phyloP scores from a whole-genome alignment of 2,113 vertebrate species.

The Colaptes auratus region DNA sequence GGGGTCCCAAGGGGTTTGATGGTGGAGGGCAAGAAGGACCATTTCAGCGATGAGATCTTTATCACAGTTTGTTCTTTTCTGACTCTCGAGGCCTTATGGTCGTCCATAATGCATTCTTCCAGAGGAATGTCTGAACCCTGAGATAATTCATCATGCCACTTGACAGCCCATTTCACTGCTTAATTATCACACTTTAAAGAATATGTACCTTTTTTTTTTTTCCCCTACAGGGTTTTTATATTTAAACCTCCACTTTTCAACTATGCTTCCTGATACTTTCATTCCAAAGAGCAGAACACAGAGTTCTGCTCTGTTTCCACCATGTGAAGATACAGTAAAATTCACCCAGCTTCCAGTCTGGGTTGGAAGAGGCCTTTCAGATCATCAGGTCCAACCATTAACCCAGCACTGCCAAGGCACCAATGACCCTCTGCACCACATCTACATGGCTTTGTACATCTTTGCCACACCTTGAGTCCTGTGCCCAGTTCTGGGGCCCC shows the following conservation, averaged over 20 bases:
- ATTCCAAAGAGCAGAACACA: background rate
- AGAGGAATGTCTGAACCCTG: background rate
- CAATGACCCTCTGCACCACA: too few species aligned
- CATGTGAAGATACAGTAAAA: background rate
- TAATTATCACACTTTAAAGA: conserved; percentile 14
- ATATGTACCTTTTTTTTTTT: background rate
- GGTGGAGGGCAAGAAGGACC: background rate
- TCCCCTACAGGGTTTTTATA: background rate
- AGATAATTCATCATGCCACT: background rate
- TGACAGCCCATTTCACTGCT: background rate
- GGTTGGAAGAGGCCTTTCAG: too few species aligned
- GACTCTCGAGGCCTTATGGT: background rate
- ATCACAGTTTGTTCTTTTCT: background rate
- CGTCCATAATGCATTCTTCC: background rate
- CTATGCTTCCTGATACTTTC: background rate
- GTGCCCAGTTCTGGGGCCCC: too few species aligned
- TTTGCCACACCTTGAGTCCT: too few species aligned
- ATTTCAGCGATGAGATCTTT: background rate
- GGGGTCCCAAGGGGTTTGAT: background rate
- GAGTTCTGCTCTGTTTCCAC: background rate
- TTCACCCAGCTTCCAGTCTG: background rate
- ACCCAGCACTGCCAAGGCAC: too few species aligned
- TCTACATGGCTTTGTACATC: too few species aligned
- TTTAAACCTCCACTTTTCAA: background rate
- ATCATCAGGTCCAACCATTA: too few species aligned